Evolutionary conservation across 1,140 invertebrate genomes (phyloP).

Genomic region (Sinonovacula constricta): DNA sequence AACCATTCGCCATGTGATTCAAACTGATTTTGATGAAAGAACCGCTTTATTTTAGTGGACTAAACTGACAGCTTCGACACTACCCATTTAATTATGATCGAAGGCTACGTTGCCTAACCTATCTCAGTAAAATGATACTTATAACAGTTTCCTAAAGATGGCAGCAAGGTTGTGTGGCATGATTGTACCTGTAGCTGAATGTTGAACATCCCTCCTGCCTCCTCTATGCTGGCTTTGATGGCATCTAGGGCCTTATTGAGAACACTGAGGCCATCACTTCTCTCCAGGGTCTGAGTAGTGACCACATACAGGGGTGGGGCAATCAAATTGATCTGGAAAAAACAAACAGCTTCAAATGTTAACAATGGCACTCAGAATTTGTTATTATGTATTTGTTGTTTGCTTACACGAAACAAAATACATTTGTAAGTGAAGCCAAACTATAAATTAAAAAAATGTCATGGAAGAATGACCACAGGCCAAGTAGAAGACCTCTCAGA

Average conservation of each 20-base stretch:
- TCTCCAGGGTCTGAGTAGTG: slow-evolving; percentile 98
- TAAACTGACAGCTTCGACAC: background rate
- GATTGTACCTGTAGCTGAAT: slow-evolving; percentile 93
- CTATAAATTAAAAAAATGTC: too few relatives aligned
- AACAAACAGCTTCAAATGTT: too few relatives aligned
- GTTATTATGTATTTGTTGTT: too few relatives aligned
- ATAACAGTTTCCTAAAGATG: background rate
- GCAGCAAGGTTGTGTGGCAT: background rate
- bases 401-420: too few relatives aligned
- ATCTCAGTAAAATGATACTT: background rate
- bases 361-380: too few relatives aligned
- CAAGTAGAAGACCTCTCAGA: too few relatives aligned
- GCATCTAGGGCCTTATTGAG: slow-evolving; percentile 93
- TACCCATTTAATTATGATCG: too few relatives aligned
- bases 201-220: slow-evolving; percentile 94
- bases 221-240: slow-evolving; percentile 91
- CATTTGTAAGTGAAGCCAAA: too few relatives aligned
- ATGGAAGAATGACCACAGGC: too few relatives aligned
- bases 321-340: slow-evolving; percentile 93
- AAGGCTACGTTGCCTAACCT: background rate
- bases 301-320: slow-evolving; percentile 99
- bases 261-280: slow-evolving; percentile 93
- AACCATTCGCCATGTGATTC: too few relatives aligned
- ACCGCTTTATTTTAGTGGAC: background rate
- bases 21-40: background rate